A percentile compares a stretch with the other conserved stretches of the same genome.
phyloP scores from a whole-genome alignment of 1,140 invertebrate genomes.

The Ostrea edulis region DNA sequence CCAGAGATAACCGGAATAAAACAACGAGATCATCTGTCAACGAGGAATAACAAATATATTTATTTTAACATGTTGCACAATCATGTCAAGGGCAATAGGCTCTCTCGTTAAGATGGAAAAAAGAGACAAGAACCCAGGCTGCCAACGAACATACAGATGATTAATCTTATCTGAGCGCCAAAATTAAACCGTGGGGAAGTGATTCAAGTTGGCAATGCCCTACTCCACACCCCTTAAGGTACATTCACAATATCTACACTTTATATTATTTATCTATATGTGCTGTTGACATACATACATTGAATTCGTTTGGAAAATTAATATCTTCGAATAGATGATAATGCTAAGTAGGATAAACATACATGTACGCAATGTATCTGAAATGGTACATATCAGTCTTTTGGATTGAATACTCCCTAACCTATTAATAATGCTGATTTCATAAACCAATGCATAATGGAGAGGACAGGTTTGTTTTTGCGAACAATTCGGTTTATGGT shows the following conservation, averaged over 20 bases:
- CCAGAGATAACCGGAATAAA: not conserved
- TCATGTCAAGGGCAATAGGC: not conserved
- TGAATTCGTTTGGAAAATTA: too few species aligned
- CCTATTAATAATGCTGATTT: not conserved
- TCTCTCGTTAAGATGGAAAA: not conserved
- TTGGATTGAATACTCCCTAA: not conserved
- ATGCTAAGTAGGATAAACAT: too few species aligned
- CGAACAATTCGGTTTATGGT: not conserved
- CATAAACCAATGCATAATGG: not conserved
- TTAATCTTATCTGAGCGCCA: not conserved
- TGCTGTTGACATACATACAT: too few species aligned
- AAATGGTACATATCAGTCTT: too few species aligned
- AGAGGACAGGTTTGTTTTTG: not conserved
- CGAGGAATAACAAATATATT: not conserved
- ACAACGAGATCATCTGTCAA: slow-evolving; percentile 1
- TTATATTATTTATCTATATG: not conserved
- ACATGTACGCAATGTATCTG: too few species aligned
- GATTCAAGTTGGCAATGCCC: too few species aligned
- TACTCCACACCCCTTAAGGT: too few species aligned
- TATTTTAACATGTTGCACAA: slow-evolving; percentile 1
- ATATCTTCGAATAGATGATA: too few species aligned
- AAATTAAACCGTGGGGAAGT: too few species aligned
- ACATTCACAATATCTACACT: too few species aligned
- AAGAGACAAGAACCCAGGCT: not conserved
- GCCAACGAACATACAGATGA: not conserved